Percentiles rank a stretch among this genome's conserved stretches.
Conservation (phyloP, 2,888 invertebrate species). For the Eurois occulta region DNA sequence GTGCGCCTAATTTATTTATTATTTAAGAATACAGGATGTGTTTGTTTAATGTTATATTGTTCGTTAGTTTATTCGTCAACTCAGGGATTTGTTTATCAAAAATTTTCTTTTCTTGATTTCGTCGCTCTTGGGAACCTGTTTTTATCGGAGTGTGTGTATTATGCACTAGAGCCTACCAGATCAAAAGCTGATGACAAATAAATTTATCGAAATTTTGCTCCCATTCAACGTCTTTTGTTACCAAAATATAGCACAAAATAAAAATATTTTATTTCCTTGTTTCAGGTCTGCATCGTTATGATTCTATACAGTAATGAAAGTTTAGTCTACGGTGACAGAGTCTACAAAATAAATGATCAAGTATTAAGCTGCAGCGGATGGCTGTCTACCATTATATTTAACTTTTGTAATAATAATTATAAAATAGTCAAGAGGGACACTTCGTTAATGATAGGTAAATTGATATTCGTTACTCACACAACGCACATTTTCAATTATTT, state of each 20-base stretch:
- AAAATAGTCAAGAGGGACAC: constrained; percentile 85
- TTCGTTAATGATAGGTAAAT: constrained; percentile 81
- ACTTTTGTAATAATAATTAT: constrained; percentile 82
- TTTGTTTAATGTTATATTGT: neutral
- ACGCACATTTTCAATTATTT: neutral
- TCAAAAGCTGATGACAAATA: neutral
- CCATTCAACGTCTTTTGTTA: neutral
- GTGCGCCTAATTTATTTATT: too few species aligned
- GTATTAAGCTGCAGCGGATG: constrained; percentile 81
- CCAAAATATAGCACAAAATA: neutral
- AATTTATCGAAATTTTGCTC: neutral
- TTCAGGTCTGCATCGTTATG: constrained; percentile 78
- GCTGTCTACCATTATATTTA: constrained; percentile 80
- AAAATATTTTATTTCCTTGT: constrained; percentile 62
- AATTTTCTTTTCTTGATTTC: neutral
- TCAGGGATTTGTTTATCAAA: neutral
- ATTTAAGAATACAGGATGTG: neutral
- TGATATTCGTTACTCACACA: neutral
- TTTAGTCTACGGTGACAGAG: constrained; percentile 65
- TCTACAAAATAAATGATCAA: constrained; percentile 79
- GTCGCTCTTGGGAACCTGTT: neutral
- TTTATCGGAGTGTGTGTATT: neutral
- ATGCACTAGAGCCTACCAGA: neutral
- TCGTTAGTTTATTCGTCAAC: neutral
- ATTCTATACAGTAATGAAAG: constrained; percentile 71